Base-by-base conservation (phyloP, 2,113 vertebrate species). In the Chitala chitala region DNA sequence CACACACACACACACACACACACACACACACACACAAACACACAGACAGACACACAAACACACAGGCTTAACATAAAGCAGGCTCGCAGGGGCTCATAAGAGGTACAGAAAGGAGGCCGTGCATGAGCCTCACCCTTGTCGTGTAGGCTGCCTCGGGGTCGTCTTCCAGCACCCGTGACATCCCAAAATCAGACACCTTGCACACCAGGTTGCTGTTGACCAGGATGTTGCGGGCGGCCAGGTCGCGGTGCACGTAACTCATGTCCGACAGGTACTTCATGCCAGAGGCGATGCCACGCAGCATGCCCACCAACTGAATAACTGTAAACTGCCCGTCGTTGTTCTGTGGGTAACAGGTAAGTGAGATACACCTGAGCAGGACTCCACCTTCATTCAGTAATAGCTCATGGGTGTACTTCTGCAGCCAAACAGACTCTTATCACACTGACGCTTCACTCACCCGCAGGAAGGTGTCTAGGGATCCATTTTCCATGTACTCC, bases 401-500 rank as follows among this genome's bases (percentile, higher is more conserved):
- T n/a, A n/a, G n/a, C n/a, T n/a, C n/a, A n/a, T n/a, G n/a, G n/a
- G n/a, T n/a, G n/a, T n/a, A n/a, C n/a, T n/a, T n/a, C n/a, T n/a
- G n/a, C n/a, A n/a, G n/a, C n/a, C n/a, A n/a, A 15, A 17, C 7
- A 51, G 4, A 24, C 26, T 44, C 7, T 22, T 13, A 77, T 8
- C 48, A n/a, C 68, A 3, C 76, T n/a, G 79, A 83, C 15, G 75
- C 84, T 82, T 79, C 82, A 94, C 96, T 78, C 91, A 98, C 96
- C 93, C 96, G 93, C 82, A 99, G 93, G 90, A 98, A 99, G 63
- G 95, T 92, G 87, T 99, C 97, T 93, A 99, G 90, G 55, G 97
- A 98, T 59, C 97, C 96, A 24, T 99, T 99, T 81, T 99, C 97
- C 97, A 99, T 99, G 91, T 98, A 98, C 84, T 99, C 97, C 2